Base-by-base conservation (phyloP, 2,888 invertebrate genomes). In the Amiota mariae region DNA sequence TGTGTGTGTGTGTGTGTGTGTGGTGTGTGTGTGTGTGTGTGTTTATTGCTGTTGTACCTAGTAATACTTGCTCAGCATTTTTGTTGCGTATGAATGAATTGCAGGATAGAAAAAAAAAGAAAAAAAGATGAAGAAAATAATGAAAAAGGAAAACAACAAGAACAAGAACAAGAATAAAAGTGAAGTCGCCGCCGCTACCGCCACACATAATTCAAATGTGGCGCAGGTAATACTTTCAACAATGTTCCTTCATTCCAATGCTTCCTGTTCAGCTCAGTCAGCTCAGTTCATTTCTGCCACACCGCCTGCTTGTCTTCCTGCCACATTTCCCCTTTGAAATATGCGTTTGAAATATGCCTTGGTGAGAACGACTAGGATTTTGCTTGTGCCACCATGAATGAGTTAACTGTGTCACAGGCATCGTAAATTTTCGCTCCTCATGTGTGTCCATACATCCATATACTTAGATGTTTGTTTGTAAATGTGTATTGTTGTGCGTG, bases 391-490 rank as follows among this genome's bases (percentile, higher is more conserved):
- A 36, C 36, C 36, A 36, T 36, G 83, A 83, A 83, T 83, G 83
- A 83, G 83, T 83, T 83, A 83, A 83, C 83, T 83, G 83, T 83
- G 83, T 83, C 83, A 83, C 83, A 83, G 84, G 82, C 83, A 82
- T 83, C 85, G 83, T 83, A 84, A 84, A 84, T 84, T 84, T 82
- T 82, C 59, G 59, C 59, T 59, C 18, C 59, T 59, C 18, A 59
- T 20, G 54, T 51, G 13, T n/a, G 54, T 36, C 12, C 48, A 10
- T 66, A 49, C 18, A 48, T 66, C 2, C 15, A 49, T 46, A 20
- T 66, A 11, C 8, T n/a, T n/a, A n/a, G n/a, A n/a, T n/a, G n/a
- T n/a, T n/a, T n/a, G n/a, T 2, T 24, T 36, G 13, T 63, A 13
- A 36, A 46, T 64, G 59, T 9, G 11, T 2, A 4, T 59, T 9